phyloP scores from a whole-genome alignment of 2,113 vertebrate genomes.

The Pterocles orientalis region DNA sequence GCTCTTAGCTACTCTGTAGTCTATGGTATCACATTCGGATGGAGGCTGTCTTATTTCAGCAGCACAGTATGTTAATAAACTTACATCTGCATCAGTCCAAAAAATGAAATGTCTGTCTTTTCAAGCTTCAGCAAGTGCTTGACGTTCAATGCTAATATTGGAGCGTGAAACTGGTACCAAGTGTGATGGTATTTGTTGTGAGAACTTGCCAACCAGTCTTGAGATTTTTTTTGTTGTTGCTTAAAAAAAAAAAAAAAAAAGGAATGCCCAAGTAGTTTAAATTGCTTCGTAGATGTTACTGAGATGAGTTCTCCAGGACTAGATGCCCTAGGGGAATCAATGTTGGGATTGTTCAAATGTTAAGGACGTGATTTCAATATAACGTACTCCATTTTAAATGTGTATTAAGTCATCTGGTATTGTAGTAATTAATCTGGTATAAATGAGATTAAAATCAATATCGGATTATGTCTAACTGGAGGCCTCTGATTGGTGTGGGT shows the following conservation, averaged over 20 bases:
- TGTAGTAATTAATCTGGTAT: slow-evolving; percentile 2
- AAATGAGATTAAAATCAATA: slow-evolving; percentile 30
- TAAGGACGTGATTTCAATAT: background rate
- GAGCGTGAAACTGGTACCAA: background rate
- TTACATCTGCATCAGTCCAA: background rate
- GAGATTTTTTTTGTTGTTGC: background rate
- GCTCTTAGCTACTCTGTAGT: slow-evolving; percentile 23
- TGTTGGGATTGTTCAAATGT: background rate
- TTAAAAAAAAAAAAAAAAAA: background rate
- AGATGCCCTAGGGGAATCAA: background rate
- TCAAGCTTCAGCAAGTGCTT: slow-evolving; percentile 46
- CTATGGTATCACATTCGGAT: slow-evolving; percentile 2
- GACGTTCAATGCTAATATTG: background rate
- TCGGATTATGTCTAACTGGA: slow-evolving; percentile 16
- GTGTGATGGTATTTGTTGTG: background rate
- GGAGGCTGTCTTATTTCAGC: slow-evolving; percentile 41
- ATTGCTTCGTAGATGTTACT: background rate
- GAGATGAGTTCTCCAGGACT: background rate
- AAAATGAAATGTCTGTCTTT: slow-evolving; percentile 44
- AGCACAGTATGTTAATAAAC: slow-evolving; percentile 31
- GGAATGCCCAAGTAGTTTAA: background rate
- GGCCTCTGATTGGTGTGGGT: background rate
- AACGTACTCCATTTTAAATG: background rate
- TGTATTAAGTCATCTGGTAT: background rate
- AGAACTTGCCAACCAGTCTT: background rate